Conservation (phyloP, 2,113 vertebrate species). For the Plotosus lineatus region DNA sequence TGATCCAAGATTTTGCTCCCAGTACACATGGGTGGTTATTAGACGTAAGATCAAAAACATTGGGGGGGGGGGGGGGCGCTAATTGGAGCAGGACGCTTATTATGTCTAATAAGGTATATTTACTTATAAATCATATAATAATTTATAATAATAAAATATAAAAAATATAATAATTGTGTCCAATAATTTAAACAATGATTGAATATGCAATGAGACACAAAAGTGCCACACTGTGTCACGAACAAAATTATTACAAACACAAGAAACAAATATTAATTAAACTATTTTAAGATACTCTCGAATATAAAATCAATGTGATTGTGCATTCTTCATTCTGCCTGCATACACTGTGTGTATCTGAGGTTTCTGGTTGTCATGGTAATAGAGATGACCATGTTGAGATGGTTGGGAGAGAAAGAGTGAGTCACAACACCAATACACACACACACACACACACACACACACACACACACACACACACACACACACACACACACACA, state of each 20-base stretch:
- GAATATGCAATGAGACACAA: background rate
- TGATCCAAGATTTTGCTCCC: too few species aligned
- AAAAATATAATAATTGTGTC: background rate
- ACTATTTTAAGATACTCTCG: constrained; percentile 6
- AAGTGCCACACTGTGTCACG: background rate
- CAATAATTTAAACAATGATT: background rate
- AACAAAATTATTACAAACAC: background rate
- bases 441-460: background rate
- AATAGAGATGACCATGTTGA: constrained; percentile 51
- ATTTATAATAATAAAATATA: too few species aligned
- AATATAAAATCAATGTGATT: background rate
- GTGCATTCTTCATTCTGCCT: constrained; percentile 30
- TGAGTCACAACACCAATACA: constrained; percentile 39
- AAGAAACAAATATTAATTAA: background rate
- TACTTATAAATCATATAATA: too few species aligned
- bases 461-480: constrained; percentile 18
- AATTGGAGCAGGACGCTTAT: too few species aligned
- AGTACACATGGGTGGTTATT: too few species aligned
- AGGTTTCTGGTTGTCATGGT: constrained; percentile 31
- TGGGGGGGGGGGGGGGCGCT: too few species aligned
- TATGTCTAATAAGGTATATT: too few species aligned
- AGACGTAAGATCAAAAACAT: too few species aligned
- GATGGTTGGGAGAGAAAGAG: constrained; percentile 41
- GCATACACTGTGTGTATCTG: constrained; percentile 15
- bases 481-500: background rate